These are phyloP conservation scores for Andricus grossulariae DNA, from an alignment of 1,140 invertebrate genomes.

Conservation along the genomic window DNA sequence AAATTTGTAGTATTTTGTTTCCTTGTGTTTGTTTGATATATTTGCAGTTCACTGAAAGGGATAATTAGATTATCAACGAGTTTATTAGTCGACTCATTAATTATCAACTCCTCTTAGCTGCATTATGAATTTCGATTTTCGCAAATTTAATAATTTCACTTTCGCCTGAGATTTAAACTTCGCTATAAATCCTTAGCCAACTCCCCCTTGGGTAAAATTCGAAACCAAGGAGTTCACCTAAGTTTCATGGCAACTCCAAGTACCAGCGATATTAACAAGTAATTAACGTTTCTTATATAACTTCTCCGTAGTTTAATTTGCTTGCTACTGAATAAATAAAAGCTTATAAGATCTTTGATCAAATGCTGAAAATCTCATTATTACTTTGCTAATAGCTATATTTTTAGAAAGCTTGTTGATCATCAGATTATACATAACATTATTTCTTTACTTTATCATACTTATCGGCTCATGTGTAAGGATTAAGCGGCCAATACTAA, in stretches of 20 bases:
- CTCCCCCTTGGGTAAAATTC: neutral
- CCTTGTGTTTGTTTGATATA: neutral
- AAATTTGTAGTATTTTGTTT: neutral
- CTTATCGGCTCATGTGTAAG: too few relatives aligned
- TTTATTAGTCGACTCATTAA: slow-evolving; percentile 14
- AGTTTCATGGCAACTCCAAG: slow-evolving; percentile 1
- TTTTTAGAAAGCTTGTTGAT: too few relatives aligned
- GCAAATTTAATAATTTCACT: slow-evolving; percentile 26
- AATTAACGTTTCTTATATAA: slow-evolving; percentile 22
- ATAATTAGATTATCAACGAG: slow-evolving; percentile 9
- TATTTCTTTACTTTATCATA: too few relatives aligned
- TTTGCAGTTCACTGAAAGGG: neutral
- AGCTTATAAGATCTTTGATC: neutral
- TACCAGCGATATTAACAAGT: neutral
- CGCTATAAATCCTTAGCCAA: slow-evolving; percentile 10
- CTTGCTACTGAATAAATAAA: neutral
- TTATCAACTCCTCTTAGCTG: slow-evolving; percentile 8
- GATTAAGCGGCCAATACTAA: too few relatives aligned
- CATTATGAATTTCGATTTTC: slow-evolving; percentile 15
- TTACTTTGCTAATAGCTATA: too few relatives aligned
- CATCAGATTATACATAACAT: too few relatives aligned
- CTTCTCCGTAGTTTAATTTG: neutral
- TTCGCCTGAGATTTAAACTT: slow-evolving; percentile 23
- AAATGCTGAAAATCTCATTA: too few relatives aligned
- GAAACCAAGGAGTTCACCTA: slow-evolving; percentile 5